Base-by-base conservation (phyloP, 2,888 invertebrate genomes). In the Quadroppia sp. region DNA sequence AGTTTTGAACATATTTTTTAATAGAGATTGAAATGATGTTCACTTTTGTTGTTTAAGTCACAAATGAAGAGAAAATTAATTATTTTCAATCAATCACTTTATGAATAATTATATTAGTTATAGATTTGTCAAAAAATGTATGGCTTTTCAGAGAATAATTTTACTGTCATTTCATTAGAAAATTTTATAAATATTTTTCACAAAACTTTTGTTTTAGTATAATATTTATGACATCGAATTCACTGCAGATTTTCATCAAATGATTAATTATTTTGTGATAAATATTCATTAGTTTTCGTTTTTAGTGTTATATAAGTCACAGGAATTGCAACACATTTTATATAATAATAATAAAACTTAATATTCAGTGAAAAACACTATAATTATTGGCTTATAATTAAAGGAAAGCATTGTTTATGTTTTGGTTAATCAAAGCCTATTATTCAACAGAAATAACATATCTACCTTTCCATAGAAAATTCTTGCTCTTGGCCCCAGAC, bases 401-500 rank as follows among this genome's bases (percentile, higher is more conserved):
- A 6, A 36, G n/a, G 36, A 36, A 61, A 3, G 15, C 13, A n/a
- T 36, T 61, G 61, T n/a, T 32, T 61, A 61, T 36, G 25, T 61
- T 61, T 61, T 61, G 59, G 32, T 61, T 30, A 61, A 61, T 32
- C 30, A 17, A 61, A 32, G 36, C 30, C 30, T 30, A 30, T 59
- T 30, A 61, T 61, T 11, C 36, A 36, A 28, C 2, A 36, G 25
- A 59, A 28, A 25, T 23, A 56, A 25, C 20, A 32, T 30, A 15
- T 25, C 53, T 53, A 11, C 20, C 17, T 9, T 32, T 61, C 25
- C 6, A 36, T 3, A 32, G 25, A 1, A 6, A 2, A 15, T 61
- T 32, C 28, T 23, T 61, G 9, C 32, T 61, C 15, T 32, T 1
- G 9, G 36, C 17, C 3, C 17, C 7, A 28, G 61, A 32, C 7